Percentiles rank a stretch among this genome's conserved stretches.
Conservation (phyloP, 2,888 invertebrate genomes). For the Itoplectis maculator region DNA sequence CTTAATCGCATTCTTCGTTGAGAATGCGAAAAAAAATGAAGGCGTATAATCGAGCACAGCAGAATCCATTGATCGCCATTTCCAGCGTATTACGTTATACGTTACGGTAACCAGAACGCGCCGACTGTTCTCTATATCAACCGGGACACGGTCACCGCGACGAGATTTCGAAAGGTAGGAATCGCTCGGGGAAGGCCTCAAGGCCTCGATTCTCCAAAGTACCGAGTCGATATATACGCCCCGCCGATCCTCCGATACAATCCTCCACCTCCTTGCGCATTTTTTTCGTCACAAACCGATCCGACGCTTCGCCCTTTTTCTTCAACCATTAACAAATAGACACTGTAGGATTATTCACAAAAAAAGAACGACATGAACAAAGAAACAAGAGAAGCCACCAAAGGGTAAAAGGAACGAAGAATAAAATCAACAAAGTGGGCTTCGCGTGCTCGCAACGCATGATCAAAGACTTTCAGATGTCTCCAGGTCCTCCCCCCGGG, state of each 20-base stretch:
- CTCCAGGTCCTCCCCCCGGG: background rate
- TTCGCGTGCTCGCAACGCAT: background rate
- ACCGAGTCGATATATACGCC: background rate
- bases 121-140: slow-evolving; percentile 25
- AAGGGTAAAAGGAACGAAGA: background rate
- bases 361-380: background rate
- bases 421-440: background rate
- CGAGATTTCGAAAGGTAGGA: slow-evolving; percentile 29
- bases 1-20: background rate
- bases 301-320: background rate
- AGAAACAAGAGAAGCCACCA: background rate
- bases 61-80: slow-evolving; percentile 28
- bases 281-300: slow-evolving; percentile 5
- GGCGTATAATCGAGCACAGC: background rate
- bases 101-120: slow-evolving; percentile 6
- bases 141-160: slow-evolving; percentile 46
- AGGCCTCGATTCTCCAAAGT: slow-evolving; percentile 31
- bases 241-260: background rate
- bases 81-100: slow-evolving; percentile 19
- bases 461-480: slow-evolving; percentile 25
- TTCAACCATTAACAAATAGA: slow-evolving; percentile 16
- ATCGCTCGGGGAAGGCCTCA: slow-evolving; percentile 8
- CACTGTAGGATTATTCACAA: background rate
- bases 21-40: background rate
- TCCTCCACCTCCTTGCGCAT: background rate